These are phyloP conservation scores for human (Homo sapiens) DNA, from an alignment of 2,113 vertebrate genomes.

Conservation along the genomic window GRCh38 chr3:183969001-183969500, in stretches of 20 bases:
- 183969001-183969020: neutral
- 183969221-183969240: neutral
- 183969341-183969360: neutral
- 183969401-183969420: neutral
- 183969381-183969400: neutral
- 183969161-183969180: neutral
- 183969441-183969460: no score
- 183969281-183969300: neutral
- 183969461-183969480: no score
- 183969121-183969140: neutral
- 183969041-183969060: neutral
- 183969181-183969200: neutral
- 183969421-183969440: no score
- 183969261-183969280: neutral
- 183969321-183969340: neutral
- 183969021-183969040: neutral
- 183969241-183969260: neutral
- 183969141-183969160: neutral
- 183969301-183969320: neutral
- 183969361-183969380: neutral
- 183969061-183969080: neutral
- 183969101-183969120: neutral
- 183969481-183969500: neutral
- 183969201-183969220: neutral
- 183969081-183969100: neutral